Base-by-base conservation (phyloP, 2,113 vertebrate genomes). In the Hippoglossus stenolepis region DNA sequence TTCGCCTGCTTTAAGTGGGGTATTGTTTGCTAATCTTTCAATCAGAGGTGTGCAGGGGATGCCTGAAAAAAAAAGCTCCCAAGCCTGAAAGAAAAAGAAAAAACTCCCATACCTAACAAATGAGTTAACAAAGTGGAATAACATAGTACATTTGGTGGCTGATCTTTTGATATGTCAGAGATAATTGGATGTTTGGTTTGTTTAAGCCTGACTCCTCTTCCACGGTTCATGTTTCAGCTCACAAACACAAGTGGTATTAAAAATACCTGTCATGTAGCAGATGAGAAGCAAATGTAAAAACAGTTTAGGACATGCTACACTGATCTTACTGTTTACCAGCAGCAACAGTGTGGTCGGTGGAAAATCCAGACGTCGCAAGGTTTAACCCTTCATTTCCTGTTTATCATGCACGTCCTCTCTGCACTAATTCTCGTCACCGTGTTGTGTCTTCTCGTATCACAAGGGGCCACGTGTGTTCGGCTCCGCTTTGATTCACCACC, bases 361-460 rank as follows among this genome's bases (percentile, higher is more conserved):
- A 87, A 92, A 89, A 82, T 89, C 75, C 82, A 91, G 80, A 85
- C 28, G 14, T 47, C 64, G 60, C 64, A 0, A 26, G 40, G 82
- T 90, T 93, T 92, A 93, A 92, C 90, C 82, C 91, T 92, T 92
- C 77, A 65, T 80, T 93, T 93, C 91, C 91, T 93, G 91, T 93
- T 93, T 90, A 7, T 51, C 65, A n/a, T 63, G 68, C 82, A 77
- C 15, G 77, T 77, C 67, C 62, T 82, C 63, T 56, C 31, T 65
- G 47, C 28, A 59, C 51, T 20, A 35, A 51, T 86, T 84, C 83
- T 85, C 79, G 70, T 76, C 64, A 84, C 2, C 1, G 54, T 3
- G 45, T 4, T 17, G 62, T 1, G 26, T 73, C 53, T 87, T 72
- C 21, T 77, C 77, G 10, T 3, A n/a, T 54, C 51, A 28, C 24